Percentiles rank a stretch among this genome's conserved stretches.
Conservation (phyloP, 2,113 vertebrate genomes). For the rabbit (Oryctolagus cuniculus) region DNA sequence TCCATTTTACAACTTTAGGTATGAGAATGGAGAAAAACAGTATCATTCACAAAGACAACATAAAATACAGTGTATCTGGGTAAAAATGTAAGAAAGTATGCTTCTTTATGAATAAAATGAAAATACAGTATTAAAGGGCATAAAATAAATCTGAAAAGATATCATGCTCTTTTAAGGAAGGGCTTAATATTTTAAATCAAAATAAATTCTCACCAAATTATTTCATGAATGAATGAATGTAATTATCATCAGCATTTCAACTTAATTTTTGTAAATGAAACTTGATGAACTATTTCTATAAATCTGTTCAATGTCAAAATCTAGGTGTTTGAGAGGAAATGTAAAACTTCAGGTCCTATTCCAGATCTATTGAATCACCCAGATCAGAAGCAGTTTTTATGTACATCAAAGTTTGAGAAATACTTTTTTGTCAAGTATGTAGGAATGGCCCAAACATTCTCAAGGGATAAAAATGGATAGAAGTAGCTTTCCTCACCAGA, state of each 20-base stretch:
- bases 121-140: background rate
- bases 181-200: constrained; percentile 11
- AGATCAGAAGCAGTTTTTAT: background rate
- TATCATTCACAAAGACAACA: background rate
- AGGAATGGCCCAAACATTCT: background rate
- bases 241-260: constrained; percentile 3
- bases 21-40: background rate
- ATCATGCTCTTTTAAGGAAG: background rate
- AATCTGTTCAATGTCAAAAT: background rate
- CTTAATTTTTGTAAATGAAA: background rate
- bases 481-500: background rate
- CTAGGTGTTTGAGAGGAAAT: background rate
- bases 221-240: background rate
- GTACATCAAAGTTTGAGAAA: background rate
- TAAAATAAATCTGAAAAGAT: background rate
- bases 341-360: background rate
- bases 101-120: background rate
- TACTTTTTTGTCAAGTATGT: background rate
- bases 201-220: background rate
- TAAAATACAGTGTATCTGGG: background rate
- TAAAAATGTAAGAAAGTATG: background rate
- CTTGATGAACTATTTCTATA: background rate
- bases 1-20: background rate
- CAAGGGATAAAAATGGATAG: background rate
- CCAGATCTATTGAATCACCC: background rate